Base-by-base conservation (phyloP, 2,888 invertebrate species). In the Mythimna albipuncta region DNA sequence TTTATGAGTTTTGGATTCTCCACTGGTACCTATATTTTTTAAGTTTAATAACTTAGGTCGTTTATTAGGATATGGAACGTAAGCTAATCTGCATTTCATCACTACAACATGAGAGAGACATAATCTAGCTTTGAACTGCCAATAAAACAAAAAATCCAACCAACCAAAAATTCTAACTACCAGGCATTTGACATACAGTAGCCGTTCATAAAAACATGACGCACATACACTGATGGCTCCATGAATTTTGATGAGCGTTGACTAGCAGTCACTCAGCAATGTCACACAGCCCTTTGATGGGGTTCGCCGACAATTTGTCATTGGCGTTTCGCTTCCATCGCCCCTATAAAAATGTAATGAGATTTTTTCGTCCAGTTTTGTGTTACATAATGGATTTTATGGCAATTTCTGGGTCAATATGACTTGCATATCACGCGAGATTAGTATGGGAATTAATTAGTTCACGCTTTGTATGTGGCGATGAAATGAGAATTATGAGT, bases 191-290 rank as follows among this genome's bases (percentile, higher is more conserved):
- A 65, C 64, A 71, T 71, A 66, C 47, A 68, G 72, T 71, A 70
- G 70, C 35, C 62, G 58, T 74, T 76, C 64, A 79, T 84, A 75
- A 81, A 74, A 77, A 83, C 70, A 69, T 79, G 84, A 79, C 75
- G 65, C 61, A 70, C 70, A 82, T 78, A 75, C 79, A 77, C 73
- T 84, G 71, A 70, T 72, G 78, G 75, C 84, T 86, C 83, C 89
- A 89, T 91, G 90, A 90, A 91, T 91, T 89, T 91, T 88, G 85
- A 91, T 91, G 90, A 89, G 86, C 82, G 81, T 81, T 81, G 77
- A 85, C 83, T 85, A 75, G 65, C 73, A 83, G 84, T 90, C 87
- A 85, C 82, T 82, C 77, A 73, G 78, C 77, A 80, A 84, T 79
- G 84, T 85, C 79, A 77, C 77, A 74, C 72, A 59, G 70, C 72